Evolutionary conservation across 2,888 invertebrate genomes (phyloP).

Genomic region (Polyommatus icarus): DNA sequence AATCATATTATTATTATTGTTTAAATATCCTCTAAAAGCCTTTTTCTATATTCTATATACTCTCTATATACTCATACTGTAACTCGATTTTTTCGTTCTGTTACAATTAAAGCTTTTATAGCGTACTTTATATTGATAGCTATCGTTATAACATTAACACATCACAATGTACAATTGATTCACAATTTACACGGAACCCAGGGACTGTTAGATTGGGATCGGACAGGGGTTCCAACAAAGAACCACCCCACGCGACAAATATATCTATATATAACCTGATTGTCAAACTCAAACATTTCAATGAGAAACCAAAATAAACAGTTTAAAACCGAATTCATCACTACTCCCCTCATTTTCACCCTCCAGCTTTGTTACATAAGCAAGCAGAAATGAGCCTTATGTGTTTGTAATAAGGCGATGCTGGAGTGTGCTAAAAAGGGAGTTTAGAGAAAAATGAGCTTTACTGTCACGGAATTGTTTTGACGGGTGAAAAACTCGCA

Average conservation of each 20-base stretch:
- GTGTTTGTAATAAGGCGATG: constrained; percentile 37
- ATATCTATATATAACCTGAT: constrained; percentile 38
- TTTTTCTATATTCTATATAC: no score
- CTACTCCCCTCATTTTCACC: constrained; percentile 50
- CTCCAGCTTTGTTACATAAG: constrained; percentile 32
- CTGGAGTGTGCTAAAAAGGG: constrained; percentile 34
- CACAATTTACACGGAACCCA: not conserved
- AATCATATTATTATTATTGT: no score
- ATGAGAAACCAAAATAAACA: constrained; percentile 54
- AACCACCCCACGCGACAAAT: constrained; percentile 35
- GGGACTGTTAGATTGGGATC: constrained; percentile 11
- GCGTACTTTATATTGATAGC: not conserved
- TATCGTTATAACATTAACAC: constrained; percentile 9
- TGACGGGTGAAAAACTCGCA: constrained; percentile 43
- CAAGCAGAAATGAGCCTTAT: constrained; percentile 47
- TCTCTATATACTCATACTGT: no score
- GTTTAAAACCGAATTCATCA: constrained; percentile 67
- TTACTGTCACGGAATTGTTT: constrained; percentile 38
- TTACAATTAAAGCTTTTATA: no score
- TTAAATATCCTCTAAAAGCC: no score
- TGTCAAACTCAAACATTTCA: constrained; percentile 41
- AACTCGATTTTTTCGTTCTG: no score
- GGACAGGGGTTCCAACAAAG: constrained; percentile 17
- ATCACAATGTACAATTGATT: not conserved
- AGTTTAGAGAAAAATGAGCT: constrained; percentile 38